Evolutionary conservation across 2,113 vertebrate species (phyloP), one percentile per base, ranked within the genome.

Genomic region (Mandrillus leucophaeus): DNA sequence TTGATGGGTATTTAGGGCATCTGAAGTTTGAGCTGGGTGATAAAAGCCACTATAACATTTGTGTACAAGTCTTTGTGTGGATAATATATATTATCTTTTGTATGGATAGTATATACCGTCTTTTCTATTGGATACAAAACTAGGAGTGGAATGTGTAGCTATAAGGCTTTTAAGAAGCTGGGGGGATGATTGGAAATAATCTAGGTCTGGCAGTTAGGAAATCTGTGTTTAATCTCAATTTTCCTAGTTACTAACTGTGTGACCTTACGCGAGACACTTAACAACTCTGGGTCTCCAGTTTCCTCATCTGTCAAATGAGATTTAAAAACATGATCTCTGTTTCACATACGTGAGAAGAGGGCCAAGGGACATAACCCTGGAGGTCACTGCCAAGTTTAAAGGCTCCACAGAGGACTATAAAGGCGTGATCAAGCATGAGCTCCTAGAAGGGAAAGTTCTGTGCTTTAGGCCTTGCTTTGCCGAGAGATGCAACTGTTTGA

Each of bases 401-500:
- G 61, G 20, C 38, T 66, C 40, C 55, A 6, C 1, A 55, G 75
- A 81, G 48, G 14, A 75, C 57, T 89, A 8, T 83, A 70, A 82
- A 88, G n/a, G 30, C 14, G 1, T 92, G 85, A 91, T 85, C 25
- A 79, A 78, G 73, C 88, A 88, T 92, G 68, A 80, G 20, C 12
- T 73, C 32, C 43, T 40, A 88, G 97, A 98, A 98, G 93, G 91
- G 96, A 97, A 93, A 97, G 93, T 97, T 98, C 95, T 98, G 55
- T 73, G 61, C 96, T 85, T 97, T 92, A 3, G 83, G n/a, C 93
- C 94, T 96, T 92, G 59, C 94, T 97, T 98, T 97, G 96, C 95
- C 95, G 90, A 64, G 94, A 98, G 95, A 98, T 91, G 90, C 93
- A 98, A 86, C 86, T 88, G 40, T 96, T 95, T 96, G 95, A 16